Base-by-base conservation (phyloP, 2,797 vertebrate genomes). In the Champsocephalus gunnari region DNA sequence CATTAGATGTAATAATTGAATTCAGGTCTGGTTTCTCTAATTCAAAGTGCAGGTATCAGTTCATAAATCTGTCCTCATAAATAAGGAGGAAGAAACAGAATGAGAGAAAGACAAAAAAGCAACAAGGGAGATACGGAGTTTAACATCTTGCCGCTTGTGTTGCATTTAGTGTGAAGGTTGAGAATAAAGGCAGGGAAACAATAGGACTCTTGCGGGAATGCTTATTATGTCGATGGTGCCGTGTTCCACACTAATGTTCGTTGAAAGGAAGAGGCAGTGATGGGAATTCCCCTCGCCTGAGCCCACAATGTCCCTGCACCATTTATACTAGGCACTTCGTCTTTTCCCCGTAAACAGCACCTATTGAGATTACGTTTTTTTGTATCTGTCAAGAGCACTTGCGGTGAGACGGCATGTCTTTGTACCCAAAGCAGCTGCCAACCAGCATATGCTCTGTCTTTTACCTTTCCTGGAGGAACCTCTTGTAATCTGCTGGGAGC, bases 351-450 rank as follows among this genome's bases (percentile, higher is more conserved):
- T 68, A 87, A 83, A 89, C 66, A 74, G 82, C 76, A 85, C 87
- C 88, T 83, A 87, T 84, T 85, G 88, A 93, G 89, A 91, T 87
- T 78, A 72, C 66, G 65, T 53, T 66, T 79, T 81, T 75, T 74
- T 73, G 49, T 75, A 89, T 91, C 87, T 87, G 90, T 90, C 90
- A 88, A 79, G 73, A 85, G 83, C 84, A 76, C 84, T 88, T 17
- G 21, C 44, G 73, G 68, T 66, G 77, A 84, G 72, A 75, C 62
- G 43, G 73, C 70, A 80, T 87, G 82, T 83, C 89, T 84, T 84
- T 86, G 87, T 85, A 73, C 74, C 80, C 58, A 75, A 73, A 84
- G 86, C 86, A 90, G 88, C 88, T 91, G 92, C 92, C 91, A 89
- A 44, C 66, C 51, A 73, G 86, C 91, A 88, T 87, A 86, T 90